Evolutionary conservation across 1,140 invertebrate genomes (phyloP), one percentile per base, ranked within the genome.

Genomic region (Zaprionus capensis): DNA sequence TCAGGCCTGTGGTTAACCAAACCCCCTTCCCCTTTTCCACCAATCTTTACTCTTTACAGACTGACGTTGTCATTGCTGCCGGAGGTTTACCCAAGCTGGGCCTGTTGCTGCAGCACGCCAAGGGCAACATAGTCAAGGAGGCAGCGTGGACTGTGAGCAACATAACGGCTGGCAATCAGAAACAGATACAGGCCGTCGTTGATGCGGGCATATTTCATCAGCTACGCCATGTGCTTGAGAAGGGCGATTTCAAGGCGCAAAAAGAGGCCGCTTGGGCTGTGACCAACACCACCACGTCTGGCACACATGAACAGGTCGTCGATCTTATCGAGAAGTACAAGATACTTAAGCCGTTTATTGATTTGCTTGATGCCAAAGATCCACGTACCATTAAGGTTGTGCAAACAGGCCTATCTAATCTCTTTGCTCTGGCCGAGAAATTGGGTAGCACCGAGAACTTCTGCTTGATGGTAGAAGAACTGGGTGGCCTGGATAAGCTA

Each of bases 91-190:
- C 94, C 5, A 94, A 96, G 76, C 94, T 99, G 61, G 94, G 94
- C 6, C 91, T 93, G 11, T 94, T 99, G 11, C 93, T 99, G 15
- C 93, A 95, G 46, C 97, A 98, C 91, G 92, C 92, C 5, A 97
- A 97, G 76, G 93, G 95, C 34, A 95, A 96, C 56, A 95, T 96
- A 69, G 95, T 96, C 53, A 97, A 97, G 93, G 99, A 99, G 94
- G 98, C 99, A 2, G 98, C 99, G 1, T 99, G 99, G 99, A 99
- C 99, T 69, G 94, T 99, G n/a, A 99, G 98, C 41, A 99, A 99
- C 93, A 97, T 99, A 11, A 98, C 99, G 51, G 99, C 99, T 41
- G 99, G 99, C 38, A 99, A 99, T 92, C 96, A 97, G 77, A 93
- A 95, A 11, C 99, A 99, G 94, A 98, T 99, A 51, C 98, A 99